Percentiles rank a stretch among this genome's conserved stretches.
These are phyloP conservation scores for Hydrotaea cyrtoneurina DNA, from an alignment of 2,888 invertebrate genomes.

Conservation along the genomic window DNA sequence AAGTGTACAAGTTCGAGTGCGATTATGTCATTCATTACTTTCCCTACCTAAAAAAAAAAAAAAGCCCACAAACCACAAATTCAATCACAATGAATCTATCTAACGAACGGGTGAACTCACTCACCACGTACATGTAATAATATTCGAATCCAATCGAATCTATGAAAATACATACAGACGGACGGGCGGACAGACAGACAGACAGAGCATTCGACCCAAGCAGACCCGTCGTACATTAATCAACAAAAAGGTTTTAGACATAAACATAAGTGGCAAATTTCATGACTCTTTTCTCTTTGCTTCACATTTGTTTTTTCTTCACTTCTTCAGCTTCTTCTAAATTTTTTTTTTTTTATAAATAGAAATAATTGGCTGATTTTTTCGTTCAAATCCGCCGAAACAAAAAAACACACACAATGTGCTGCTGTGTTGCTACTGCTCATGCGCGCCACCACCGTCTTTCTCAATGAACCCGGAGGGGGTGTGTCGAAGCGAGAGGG, in stretches of 20 bases:
- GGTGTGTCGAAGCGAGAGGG: too few species aligned
- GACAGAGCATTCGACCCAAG: background rate
- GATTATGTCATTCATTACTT: conserved; percentile 57
- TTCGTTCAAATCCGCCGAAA: background rate
- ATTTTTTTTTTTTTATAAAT: conserved; percentile 13
- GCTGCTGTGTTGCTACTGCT: background rate
- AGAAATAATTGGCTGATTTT: conserved; percentile 55
- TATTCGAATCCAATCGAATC: background rate
- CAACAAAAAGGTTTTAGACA: conserved; percentile 42
- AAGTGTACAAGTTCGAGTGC: background rate
- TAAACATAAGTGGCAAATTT: conserved; percentile 55
- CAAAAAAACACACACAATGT: background rate
- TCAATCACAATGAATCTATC: conserved; percentile 35
- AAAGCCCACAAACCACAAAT: conserved; percentile 19
- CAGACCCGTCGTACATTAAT: conserved; percentile 28
- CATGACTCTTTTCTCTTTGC: conserved; percentile 40
- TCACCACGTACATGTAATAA: background rate
- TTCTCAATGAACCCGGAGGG: too few species aligned
- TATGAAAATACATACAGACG: background rate
- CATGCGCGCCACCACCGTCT: background rate
- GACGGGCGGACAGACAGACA: background rate
- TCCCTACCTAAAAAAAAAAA: conserved; percentile 46
- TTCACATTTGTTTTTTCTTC: background rate
- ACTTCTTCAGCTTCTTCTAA: background rate
- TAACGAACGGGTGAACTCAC: conserved; percentile 16